Base-by-base conservation (phyloP, 2,113 vertebrate genomes). In the Asarcornis scutulata region DNA sequence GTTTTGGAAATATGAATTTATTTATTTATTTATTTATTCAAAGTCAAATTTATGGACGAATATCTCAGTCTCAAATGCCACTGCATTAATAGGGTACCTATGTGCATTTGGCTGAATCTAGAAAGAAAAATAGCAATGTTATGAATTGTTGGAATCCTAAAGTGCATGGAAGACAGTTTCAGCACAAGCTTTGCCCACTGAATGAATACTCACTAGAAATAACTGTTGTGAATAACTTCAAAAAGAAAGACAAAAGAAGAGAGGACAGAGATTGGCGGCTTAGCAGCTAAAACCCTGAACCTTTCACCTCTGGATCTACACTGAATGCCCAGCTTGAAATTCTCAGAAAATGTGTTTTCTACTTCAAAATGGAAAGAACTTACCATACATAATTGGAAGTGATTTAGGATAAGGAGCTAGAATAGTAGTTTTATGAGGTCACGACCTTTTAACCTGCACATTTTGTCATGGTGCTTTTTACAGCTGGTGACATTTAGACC, bases 401-500 rank as follows among this genome's bases (percentile, higher is more conserved):
- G 94, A 98, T 97, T 97, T 97, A 98, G 88, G 92, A 86, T 62
- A 87, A 95, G 56, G 76, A 97, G 79, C 63, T 78, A 84, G 89
- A 97, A 94, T 95, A 88, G 84, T 95, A 95, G 79, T 98, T 98
- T 97, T 96, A 97, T 97, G 93, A 90, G 94, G 95, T 94, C 73
- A 9, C 95, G 96, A 97, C 95, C 93, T 98, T 97, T 97, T 95
- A 95, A 94, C 97, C 88, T 91, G 48, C 71, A 95, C 91, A 93
- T 98, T 97, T 98, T 96, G 92, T 98, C 95, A 97, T 91, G 75
- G 66, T 96, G 72, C 72, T 93, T 97, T 97, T 97, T 97, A 95
- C 88, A 94, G 87, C 96, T 96, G 86, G 96, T 97, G 95, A 97
- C 95, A 91, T 96, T 97, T 97, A 96, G 91, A 96, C 91, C 82